Evolutionary conservation across 1,140 invertebrate species (phyloP), one percentile per base, ranked within the genome.

Genomic region (Papilio polyxenes): DNA sequence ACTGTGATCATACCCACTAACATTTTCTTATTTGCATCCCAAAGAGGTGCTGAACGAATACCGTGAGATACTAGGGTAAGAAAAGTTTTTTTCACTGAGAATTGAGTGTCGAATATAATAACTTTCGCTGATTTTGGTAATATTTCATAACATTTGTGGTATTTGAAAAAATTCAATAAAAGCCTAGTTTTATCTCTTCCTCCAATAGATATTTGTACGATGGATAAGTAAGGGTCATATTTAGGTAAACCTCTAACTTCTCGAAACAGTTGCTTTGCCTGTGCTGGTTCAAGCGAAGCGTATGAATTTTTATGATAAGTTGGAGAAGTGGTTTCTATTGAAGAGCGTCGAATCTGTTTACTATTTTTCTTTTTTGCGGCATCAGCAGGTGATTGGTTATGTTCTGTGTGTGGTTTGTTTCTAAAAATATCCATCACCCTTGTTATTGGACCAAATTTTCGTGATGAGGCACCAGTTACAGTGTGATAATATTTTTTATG

Each of bases 301-400:
- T 94, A 94, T 65, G 93, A 94, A 86, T 93, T 93, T 89, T 94
- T 94, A 84, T 94, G 93, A 83, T 94, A 94, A 77, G 93, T 94
- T 48, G 93, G 93, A 44, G 93, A 94, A 53, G 93, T 94, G 4
- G 92, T 94, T 80, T 91, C 93, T 84, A 94, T 92, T 56, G 93
- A 94, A n/a, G 91, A 92, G n/a, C 93, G 91, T 23, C 93, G 90
- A 79, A 82, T 40, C 84, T 87, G 87, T 82, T 92, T 92, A 15
- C 80, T 81, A 83, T 81, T 88, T 86, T 93, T 93, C 89, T 93
- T 94, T 88, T 92, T 93, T 3, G 83, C 81, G 65, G 84, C 84
- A 82, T 93, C 91, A 76, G 87, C 53, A 51, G 87, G 31, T 80
- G 84, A 56, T 82, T 90, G 91, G 72, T 88, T 89, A 80, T 86